These are phyloP conservation scores for Chloromyia formosa DNA, from an alignment of 2,888 invertebrate genomes.

Conservation along the genomic window DNA sequence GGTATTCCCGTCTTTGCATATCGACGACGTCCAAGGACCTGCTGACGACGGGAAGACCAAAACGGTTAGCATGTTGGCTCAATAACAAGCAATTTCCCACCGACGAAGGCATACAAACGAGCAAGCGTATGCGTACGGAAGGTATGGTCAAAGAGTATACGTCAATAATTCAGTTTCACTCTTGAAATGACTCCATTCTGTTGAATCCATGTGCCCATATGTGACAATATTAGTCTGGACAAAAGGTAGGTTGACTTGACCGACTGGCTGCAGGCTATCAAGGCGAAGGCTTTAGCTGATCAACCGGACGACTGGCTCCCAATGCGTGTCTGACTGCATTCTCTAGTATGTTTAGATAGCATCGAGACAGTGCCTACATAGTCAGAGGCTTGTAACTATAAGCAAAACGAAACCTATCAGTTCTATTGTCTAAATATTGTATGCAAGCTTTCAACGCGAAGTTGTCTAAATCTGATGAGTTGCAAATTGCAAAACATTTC, in stretches of 20 bases:
- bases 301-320: neutral
- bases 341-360: neutral
- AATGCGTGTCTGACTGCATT: neutral
- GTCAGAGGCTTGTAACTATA: neutral
- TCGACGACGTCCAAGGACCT: too few species aligned
- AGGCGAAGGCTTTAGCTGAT: neutral
- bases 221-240: conserved; percentile 3
- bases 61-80: neutral
- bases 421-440: too few species aligned
- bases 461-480: too few species aligned
- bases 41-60: neutral
- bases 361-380: neutral
- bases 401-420: neutral
- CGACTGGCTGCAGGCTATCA: neutral
- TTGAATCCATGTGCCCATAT: neutral
- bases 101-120: neutral
- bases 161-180: conserved; percentile 10
- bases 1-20: too few species aligned
- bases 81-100: conserved; percentile 1
- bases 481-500: too few species aligned
- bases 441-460: too few species aligned
- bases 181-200: conserved; percentile 4
- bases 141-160: neutral
- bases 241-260: neutral
- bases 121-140: neutral